These are phyloP conservation scores for Nebria brevicollis DNA, from an alignment of 2,888 invertebrate species.

Conservation along the genomic window DNA sequence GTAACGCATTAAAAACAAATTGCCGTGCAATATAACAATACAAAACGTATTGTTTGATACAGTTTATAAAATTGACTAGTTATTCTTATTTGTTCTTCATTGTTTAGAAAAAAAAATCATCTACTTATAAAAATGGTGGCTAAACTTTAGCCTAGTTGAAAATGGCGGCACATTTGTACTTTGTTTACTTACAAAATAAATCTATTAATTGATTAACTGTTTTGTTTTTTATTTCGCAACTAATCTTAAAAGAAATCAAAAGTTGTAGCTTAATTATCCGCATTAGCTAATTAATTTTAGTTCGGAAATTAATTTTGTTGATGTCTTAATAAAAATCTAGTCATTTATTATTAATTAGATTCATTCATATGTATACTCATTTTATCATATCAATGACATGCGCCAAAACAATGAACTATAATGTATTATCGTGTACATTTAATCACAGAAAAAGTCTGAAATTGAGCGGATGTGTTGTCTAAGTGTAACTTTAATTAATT, in stretches of 20 bases:
- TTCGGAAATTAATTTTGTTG: no score
- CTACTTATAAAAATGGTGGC: no score
- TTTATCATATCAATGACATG: not conserved
- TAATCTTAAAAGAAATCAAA: no score
- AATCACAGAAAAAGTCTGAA: not conserved
- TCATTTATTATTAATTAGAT: not conserved
- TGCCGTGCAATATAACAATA: not conserved
- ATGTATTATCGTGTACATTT: not conserved
- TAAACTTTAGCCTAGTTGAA: no score
- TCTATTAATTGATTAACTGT: no score
- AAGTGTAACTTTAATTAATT: not conserved
- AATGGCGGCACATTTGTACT: no score
- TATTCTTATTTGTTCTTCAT: not conserved
- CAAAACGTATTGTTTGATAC: not conserved
- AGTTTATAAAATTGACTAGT: not conserved
- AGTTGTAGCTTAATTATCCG: no score
- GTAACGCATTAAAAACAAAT: not conserved
- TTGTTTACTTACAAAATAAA: no score
- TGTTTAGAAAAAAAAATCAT: not conserved
- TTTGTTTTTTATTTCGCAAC: no score
- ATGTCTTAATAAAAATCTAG: no score
- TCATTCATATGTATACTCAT: not conserved
- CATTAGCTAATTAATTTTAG: no score
- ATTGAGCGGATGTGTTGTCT: constrained; percentile 1
- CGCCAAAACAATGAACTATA: not conserved